These are phyloP conservation scores for Theristicus caerulescens DNA, from an alignment of 2,113 vertebrate genomes.

Conservation along the genomic window DNA sequence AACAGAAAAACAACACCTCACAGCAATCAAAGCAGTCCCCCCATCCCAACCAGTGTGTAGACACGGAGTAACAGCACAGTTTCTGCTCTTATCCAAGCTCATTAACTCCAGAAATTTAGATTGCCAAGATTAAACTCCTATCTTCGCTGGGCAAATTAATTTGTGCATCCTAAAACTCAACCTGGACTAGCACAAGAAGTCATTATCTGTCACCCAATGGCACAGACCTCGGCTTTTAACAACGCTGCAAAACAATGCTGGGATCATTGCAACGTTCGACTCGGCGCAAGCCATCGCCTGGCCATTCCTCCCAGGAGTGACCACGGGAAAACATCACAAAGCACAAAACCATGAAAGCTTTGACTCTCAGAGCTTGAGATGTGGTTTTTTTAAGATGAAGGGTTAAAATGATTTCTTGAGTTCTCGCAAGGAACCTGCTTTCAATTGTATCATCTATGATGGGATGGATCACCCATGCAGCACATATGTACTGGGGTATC, in stretches of 20 bases:
- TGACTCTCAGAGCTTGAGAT: background rate
- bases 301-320: background rate
- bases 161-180: background rate
- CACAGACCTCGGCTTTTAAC: background rate
- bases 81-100: background rate
- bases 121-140: background rate
- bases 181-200: background rate
- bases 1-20: background rate
- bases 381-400: background rate
- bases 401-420: background rate
- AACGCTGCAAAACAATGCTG: rapidly evolving
- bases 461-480: background rate
- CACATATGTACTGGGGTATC: too few relatives aligned
- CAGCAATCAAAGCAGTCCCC: background rate
- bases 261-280: background rate
- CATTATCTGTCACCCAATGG: background rate
- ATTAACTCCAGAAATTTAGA: background rate
- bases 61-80: rapidly evolving
- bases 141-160: background rate
- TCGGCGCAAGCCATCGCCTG: rapidly evolving
- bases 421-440: background rate
- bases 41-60: rapidly evolving
- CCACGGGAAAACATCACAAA: background rate
- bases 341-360: background rate
- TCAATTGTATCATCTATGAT: background rate